phyloP scores from a whole-genome alignment of 2,888 invertebrate genomes.

The Melanostoma mellinum region DNA sequence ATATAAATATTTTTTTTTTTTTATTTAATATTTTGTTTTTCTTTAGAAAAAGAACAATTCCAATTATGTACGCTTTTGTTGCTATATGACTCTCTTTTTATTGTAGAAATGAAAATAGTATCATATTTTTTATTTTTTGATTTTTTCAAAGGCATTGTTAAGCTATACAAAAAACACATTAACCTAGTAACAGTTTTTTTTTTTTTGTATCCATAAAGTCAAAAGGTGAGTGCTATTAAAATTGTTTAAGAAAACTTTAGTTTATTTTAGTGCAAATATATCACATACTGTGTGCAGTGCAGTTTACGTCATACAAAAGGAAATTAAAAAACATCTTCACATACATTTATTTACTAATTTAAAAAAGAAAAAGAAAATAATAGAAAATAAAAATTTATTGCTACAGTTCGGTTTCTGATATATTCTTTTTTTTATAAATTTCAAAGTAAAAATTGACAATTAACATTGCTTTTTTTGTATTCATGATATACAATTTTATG shows the following conservation, averaged over 20 bases:
- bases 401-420: constrained; percentile 32
- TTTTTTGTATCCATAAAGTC: constrained; percentile 28
- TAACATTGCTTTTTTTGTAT: constrained; percentile 64
- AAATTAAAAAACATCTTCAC: constrained; percentile 27
- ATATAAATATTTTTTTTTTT: constrained; percentile 15
- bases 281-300: constrained; percentile 73
- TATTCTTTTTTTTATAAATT: constrained; percentile 22
- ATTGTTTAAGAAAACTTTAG: constrained; percentile 36
- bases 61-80: constrained; percentile 30
- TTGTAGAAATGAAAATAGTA: constrained; percentile 56
- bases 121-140: constrained; percentile 27
- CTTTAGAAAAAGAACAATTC: constrained; percentile 33
- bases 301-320: constrained; percentile 56
- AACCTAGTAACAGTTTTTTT: constrained; percentile 46
- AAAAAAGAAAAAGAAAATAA: not conserved
- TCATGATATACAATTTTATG: constrained; percentile 55
- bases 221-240: constrained; percentile 58
- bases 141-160: constrained; percentile 61
- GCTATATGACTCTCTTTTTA: constrained; percentile 25
- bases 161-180: constrained; percentile 42
- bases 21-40: not conserved
- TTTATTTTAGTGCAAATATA: constrained; percentile 71
- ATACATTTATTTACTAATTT: not conserved
- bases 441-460: constrained; percentile 54
- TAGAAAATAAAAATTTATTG: constrained; percentile 41